Base-by-base conservation (phyloP, 2,797 vertebrate genomes). In the Tiaroga cobitis region DNA sequence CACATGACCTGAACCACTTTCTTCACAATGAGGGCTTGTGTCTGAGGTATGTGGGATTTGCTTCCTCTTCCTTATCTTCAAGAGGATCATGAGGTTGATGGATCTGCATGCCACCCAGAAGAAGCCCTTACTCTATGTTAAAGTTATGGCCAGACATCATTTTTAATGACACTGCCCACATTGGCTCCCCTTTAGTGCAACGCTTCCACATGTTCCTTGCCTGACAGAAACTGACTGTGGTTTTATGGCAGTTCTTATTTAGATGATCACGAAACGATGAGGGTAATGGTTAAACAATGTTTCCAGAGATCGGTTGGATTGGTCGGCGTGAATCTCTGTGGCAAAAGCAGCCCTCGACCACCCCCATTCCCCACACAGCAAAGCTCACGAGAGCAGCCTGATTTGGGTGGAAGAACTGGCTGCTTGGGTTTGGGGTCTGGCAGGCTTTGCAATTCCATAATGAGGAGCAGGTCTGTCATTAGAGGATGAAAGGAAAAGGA, bases 391-490 rank as follows among this genome's bases (percentile, higher is more conserved):
- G 78, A 85, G 73, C 80, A 81, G 70, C 16, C 69, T 74, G 76
- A 69, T 83, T 87, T 76, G 34, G 70, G 74, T 63, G 84, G 37
- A 80, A 79, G 82, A 81, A 84, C 85, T 49, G 81, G 51, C 59
- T 41, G 68, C 85, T 61, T 34, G 84, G 86, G 29, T 87, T 87
- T 80, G 80, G 85, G 67, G 67, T 86, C 80, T 89, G 88, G 86
- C 81, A 81, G 39, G n/a, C 67, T 59, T n/a, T 77, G 68, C 81
- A 79, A 74, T 68, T 88, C 87, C 87, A 87, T 87, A 88, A 88
- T 88, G 82, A 88, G 85, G 37, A 83, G 77, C 65, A 82, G 84
- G 70, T 90, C 90, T 91, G 76, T 90, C 87, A 91, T 91, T 90
- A 90, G 67, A 61, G 80, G 81, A 91, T 90, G 83, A 87, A 90